phyloP scores from a whole-genome alignment of 2,888 invertebrate genomes.

The Eupeodes latifasciatus region DNA sequence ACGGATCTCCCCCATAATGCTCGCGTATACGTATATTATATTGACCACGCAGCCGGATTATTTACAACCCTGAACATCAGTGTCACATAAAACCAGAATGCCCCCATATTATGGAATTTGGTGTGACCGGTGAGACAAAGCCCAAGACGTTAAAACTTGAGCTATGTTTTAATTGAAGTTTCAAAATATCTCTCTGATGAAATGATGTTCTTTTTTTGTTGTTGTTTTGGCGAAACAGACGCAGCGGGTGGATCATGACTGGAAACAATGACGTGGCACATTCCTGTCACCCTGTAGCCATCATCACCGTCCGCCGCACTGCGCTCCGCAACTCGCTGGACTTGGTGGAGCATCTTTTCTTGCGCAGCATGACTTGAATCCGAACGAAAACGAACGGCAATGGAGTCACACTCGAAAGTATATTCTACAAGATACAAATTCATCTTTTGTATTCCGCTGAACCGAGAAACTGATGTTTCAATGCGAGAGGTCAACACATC shows the following conservation, averaged over 20 bases:
- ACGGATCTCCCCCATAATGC: slow-evolving; percentile 62
- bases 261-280: slow-evolving; percentile 82
- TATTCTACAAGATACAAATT: slow-evolving; percentile 43
- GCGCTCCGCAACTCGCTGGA: slow-evolving; percentile 7
- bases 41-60: slow-evolving; percentile 54
- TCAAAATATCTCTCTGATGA: slow-evolving; percentile 29
- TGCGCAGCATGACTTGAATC: slow-evolving; percentile 67
- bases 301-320: slow-evolving; percentile 51
- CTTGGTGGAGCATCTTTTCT: slow-evolving; percentile 27
- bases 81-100: slow-evolving; percentile 75
- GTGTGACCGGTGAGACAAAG: slow-evolving; percentile 55
- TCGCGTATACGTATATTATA: slow-evolving; percentile 30
- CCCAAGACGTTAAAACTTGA: slow-evolving; percentile 67
- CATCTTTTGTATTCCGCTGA: slow-evolving; percentile 58
- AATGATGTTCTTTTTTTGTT: slow-evolving; percentile 2
- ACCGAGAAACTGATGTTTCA: slow-evolving; percentile 68
- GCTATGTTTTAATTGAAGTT: slow-evolving; percentile 74
- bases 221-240: slow-evolving; percentile 70
- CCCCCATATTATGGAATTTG: slow-evolving; percentile 41
- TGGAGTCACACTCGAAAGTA: slow-evolving; percentile 64
- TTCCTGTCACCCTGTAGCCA: slow-evolving; percentile 79
- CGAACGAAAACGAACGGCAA: slow-evolving; percentile 25
- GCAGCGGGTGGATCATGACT: slow-evolving; percentile 61
- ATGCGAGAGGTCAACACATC: slow-evolving; percentile 76
- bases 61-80: slow-evolving; percentile 74